Evolutionary conservation across 1,140 invertebrate genomes (phyloP), one percentile per base, ranked within the genome.

Genomic region (Lethocerus indicus): DNA sequence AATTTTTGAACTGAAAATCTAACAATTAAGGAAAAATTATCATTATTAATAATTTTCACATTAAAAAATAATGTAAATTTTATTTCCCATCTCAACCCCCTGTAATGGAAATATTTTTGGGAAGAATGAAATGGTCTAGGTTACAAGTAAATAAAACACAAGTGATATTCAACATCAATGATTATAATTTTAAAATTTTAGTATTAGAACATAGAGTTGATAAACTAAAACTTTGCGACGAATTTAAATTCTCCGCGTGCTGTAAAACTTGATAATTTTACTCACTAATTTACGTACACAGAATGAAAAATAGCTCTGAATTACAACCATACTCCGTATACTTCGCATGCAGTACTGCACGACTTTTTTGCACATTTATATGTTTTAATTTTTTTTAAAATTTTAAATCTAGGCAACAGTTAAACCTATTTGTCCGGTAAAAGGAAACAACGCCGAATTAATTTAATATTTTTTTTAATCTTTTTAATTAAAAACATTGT

Each of bases 151-250:
- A n/a, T n/a, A 32, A 47, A 32, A 25, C 45, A 14, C 23, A 20
- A 14, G 27, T 50, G 28, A 36, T 51, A 52, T 53, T 53, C 52
- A 53, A 53, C 52, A 53, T 53, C 52, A 53, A 53, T 53, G 52
- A 53, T 53, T 53, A 53, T 53, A 53, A 50, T 53, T 53, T 53
- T 53, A 46, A 50, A 53, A 53, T 47, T 53, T 53, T 53, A 50
- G 47, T 53, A 53, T 53, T 53, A 53, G 52, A 53, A 53, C 52
- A 53, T 53, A 53, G 52, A 53, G 52, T 50, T 53, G 52, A 53
- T 53, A 50, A 53, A 53, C 52, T 53, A 36, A 53, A 53, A 43
- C 49, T 50, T 53, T 53, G 52, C 52, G 50, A 53, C 49, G 46
- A 53, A 49, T 41, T 47, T 53, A 44, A 48, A 50, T 49, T 50